Evolutionary conservation across 2,797 vertebrate genomes (phyloP).

Genomic region (Masticophis lateralis): DNA sequence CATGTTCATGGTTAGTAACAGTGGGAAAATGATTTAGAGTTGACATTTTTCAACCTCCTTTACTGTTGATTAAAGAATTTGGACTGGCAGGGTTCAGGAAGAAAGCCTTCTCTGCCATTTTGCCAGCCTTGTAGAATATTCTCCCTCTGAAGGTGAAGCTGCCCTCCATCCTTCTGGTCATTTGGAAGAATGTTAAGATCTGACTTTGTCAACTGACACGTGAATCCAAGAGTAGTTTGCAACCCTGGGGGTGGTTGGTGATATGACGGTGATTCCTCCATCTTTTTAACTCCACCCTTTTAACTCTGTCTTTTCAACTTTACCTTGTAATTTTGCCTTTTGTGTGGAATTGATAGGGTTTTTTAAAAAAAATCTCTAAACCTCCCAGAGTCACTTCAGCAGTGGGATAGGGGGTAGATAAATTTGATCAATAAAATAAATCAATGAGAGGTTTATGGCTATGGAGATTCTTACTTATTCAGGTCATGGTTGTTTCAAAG

Average conservation of each 20-base stretch:
- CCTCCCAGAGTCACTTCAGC: too few relatives aligned
- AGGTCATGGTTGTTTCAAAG: too few relatives aligned
- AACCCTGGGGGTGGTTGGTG: not conserved
- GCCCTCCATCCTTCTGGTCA: not conserved
- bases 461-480: too few relatives aligned
- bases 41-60: not conserved
- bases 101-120: not conserved
- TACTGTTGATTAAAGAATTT: not conserved
- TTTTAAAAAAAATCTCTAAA: too few relatives aligned
- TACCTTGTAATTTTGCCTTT: too few relatives aligned
- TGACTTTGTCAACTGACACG: not conserved
- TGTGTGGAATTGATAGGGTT: too few relatives aligned
- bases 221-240: not conserved
- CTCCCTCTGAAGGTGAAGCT: not conserved
- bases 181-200: not conserved
- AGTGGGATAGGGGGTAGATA: too few relatives aligned
- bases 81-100: not conserved
- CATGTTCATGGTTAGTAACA: not conserved
- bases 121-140: not conserved
- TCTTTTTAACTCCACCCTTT: not conserved
- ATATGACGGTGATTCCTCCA: not conserved
- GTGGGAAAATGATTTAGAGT: not conserved
- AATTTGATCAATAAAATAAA: too few relatives aligned
- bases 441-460: too few relatives aligned
- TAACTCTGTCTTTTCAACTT: too few relatives aligned